Evolutionary conservation across 2,113 vertebrate species (phyloP).

Genomic region (Morone saxatilis): DNA sequence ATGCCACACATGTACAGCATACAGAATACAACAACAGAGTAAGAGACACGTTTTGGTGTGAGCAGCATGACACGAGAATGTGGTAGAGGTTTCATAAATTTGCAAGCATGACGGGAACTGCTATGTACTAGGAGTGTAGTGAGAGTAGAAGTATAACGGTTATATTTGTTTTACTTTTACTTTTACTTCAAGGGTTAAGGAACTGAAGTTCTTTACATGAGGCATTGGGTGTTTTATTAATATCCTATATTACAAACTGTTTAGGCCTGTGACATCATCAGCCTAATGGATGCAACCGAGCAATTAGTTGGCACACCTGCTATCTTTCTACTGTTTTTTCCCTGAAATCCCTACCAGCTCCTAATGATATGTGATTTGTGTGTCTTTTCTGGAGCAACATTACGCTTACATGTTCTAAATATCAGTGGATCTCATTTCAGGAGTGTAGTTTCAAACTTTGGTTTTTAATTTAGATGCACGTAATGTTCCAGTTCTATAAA

Average conservation of each 20-base stretch:
- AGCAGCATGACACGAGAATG: not conserved
- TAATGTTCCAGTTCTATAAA: not conserved
- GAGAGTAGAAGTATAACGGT: not conserved
- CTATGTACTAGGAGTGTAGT: not conserved
- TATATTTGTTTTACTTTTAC: not conserved
- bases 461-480: not conserved
- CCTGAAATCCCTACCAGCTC: not conserved
- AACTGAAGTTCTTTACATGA: constrained; percentile 5
- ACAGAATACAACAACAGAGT: not conserved
- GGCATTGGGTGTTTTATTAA: not conserved
- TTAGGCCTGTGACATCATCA: constrained; percentile 1
- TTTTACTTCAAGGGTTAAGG: not conserved
- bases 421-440: not conserved
- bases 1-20: constrained; percentile 9
- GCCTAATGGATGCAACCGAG: constrained; percentile 7
- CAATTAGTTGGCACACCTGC: constrained; percentile 2
- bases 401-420: too few relatives aligned
- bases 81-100: constrained; percentile 3
- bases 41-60: not conserved
- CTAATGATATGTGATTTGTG: not conserved
- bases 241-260: not conserved
- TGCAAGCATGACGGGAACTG: not conserved
- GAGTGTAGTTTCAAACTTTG: too few relatives aligned
- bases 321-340: not conserved
- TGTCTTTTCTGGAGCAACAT: not conserved